Conservation (phyloP, 2,888 invertebrate genomes). For the Marasmarcha lunaedactyla region DNA sequence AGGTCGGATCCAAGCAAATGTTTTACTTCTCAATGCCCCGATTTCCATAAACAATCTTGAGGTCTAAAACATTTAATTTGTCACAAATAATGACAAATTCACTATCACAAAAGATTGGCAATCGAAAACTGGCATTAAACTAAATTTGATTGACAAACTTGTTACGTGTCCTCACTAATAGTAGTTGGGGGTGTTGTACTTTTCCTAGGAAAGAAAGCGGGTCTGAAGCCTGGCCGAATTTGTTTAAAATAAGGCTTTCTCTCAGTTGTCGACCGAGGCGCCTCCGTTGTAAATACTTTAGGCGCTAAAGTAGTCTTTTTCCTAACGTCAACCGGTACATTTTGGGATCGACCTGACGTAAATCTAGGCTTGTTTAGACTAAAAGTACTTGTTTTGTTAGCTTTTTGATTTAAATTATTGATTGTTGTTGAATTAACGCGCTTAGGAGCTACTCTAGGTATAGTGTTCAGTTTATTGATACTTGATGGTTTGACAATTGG, state of each 20-base stretch:
- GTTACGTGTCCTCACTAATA: slow-evolving; percentile 23
- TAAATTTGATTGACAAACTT: slow-evolving; percentile 13
- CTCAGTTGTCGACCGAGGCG: slow-evolving; percentile 47
- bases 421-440: slow-evolving; percentile 35
- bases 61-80: too few relatives aligned
- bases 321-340: slow-evolving; percentile 51
- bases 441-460: slow-evolving; percentile 24
- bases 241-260: slow-evolving; percentile 47
- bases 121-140: neutral
- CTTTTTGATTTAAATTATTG: slow-evolving; percentile 33
- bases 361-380: slow-evolving; percentile 44
- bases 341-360: slow-evolving; percentile 42
- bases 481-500: slow-evolving; percentile 44
- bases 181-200: slow-evolving; percentile 20
- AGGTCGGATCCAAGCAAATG: slow-evolving; percentile 11
- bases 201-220: slow-evolving; percentile 50
- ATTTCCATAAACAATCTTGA: too few relatives aligned
- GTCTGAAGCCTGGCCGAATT: slow-evolving; percentile 46
- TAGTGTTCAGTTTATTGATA: slow-evolving; percentile 29
- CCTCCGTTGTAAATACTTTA: slow-evolving; percentile 44
- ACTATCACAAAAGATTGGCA: too few relatives aligned
- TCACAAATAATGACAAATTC: too few relatives aligned
- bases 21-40: neutral
- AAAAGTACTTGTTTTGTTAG: slow-evolving; percentile 43
- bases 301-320: slow-evolving; percentile 30